A percentile compares a stretch with the other conserved stretches of the same genome.
Evolutionary conservation across 2,888 invertebrate genomes (phyloP).

Genomic region (Dryococelus australis): DNA sequence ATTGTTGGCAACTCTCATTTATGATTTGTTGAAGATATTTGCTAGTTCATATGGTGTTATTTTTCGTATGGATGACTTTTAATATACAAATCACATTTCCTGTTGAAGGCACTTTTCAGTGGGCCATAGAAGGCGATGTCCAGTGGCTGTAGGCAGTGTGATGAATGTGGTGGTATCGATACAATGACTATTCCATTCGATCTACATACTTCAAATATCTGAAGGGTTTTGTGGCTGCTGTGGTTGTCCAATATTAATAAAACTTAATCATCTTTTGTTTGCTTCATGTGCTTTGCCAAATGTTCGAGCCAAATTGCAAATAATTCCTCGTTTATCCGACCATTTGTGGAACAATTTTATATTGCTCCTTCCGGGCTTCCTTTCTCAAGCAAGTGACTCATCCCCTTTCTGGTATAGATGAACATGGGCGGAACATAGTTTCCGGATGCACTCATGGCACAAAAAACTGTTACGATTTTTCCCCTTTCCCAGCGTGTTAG

Average conservation of each 20-base stretch:
- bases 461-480: constrained; percentile 56
- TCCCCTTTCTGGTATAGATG: constrained; percentile 54
- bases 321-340: constrained; percentile 35
- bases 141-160: constrained; percentile 40
- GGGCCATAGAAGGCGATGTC: constrained; percentile 40
- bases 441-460: constrained; percentile 57
- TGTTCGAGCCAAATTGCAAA: constrained; percentile 36
- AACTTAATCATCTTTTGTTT: constrained; percentile 29
- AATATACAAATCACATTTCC: constrained; percentile 33
- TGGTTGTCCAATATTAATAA: constrained; percentile 41
- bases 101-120: constrained; percentile 37
- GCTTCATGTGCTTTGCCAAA: constrained; percentile 31
- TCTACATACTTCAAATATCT: constrained; percentile 32
- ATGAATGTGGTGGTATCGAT: constrained; percentile 41
- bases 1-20: constrained; percentile 30
- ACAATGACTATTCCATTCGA: constrained; percentile 38
- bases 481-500: constrained; percentile 57
- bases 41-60: constrained; percentile 30
- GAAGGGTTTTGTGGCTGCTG: constrained; percentile 32
- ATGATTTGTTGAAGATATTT: constrained; percentile 31
- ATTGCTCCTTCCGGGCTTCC: constrained; percentile 56
- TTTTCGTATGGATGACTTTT: constrained; percentile 29
- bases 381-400: constrained; percentile 55
- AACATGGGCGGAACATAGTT: constrained; percentile 59
- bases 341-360: constrained; percentile 51